Evolutionary conservation across 2,113 vertebrate species (phyloP), one percentile per base, ranked within the genome.

Genomic region (Hypomesus transpacificus): DNA sequence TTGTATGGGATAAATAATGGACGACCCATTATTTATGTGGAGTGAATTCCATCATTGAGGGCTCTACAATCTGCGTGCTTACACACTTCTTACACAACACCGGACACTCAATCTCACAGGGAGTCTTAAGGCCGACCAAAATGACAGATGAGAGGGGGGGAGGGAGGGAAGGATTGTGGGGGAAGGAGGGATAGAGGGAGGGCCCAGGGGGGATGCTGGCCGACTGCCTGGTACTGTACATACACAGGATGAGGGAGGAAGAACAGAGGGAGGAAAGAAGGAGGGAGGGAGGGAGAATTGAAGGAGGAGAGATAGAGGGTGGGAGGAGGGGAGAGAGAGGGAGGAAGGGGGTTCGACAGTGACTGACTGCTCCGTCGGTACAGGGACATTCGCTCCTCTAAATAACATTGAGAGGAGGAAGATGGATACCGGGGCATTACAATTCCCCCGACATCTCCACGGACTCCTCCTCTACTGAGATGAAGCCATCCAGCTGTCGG

Each of bases 141-240:
- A 76, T 75, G 61, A 83, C 71, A 56, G 74, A 73, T 59, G 68
- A 72, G 11, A 8, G n/a, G 24, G 21, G 16, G 17, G 24, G 21
- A 18, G 17, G 63, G 76, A 69, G 13, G 16, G 31, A 16, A 34
- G 18, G 14, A 22, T n/a, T 3, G 26, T 4, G 18, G 21, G 18
- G 24, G 66, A 28, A 9, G 14, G 53, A 53, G 20, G 68, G 39
- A 22, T 67, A 8, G 53, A 74, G 69, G 13, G 74, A 78, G 51
- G 67, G 66, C 69, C 66, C 72, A 56, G 70, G 57, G 64, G 75
- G 62, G 68, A 69, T 79, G 61, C 54, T 80, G 81, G 80, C 78
- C 26, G 26, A 66, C 70, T 54, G 75, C 86, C 81, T 54, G 2
- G 78, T 22, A 64, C 64, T 70, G 66, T 64, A 52, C 70, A 81